phyloP scores from a whole-genome alignment of 2,113 vertebrate species.

The Maccullochella peelii region DNA sequence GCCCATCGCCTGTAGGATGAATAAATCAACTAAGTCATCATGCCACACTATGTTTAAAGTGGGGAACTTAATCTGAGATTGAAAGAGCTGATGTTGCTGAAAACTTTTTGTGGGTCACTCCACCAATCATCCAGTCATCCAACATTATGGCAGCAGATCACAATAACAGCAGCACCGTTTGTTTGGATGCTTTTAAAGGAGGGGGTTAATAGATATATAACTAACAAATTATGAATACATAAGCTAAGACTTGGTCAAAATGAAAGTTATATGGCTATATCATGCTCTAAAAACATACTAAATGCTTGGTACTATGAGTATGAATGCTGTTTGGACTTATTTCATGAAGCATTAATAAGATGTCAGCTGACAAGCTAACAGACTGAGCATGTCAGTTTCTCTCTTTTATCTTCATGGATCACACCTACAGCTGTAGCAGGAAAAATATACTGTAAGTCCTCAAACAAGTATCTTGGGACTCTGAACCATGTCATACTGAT shows the following conservation, averaged over 20 bases:
- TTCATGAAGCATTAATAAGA: slow-evolving; percentile 13
- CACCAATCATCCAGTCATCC: slow-evolving; percentile 18
- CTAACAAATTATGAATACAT: neutral
- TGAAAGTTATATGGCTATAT: neutral
- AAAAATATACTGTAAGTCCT: slow-evolving; percentile 34
- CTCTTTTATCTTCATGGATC: slow-evolving; percentile 35
- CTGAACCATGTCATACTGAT: neutral
- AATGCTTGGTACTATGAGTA: neutral
- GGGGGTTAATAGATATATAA: neutral
- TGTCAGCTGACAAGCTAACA: slow-evolving; percentile 19
- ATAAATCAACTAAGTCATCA: slow-evolving; percentile 56
- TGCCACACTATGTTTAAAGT: slow-evolving; percentile 40
- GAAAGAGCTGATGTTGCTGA: slow-evolving; percentile 50
- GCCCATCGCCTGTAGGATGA: slow-evolving; percentile 26
- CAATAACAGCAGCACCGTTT: slow-evolving; percentile 15
- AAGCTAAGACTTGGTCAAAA: neutral
- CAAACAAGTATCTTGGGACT: slow-evolving; percentile 60
- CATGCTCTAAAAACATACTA: neutral
- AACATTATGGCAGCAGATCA: slow-evolving; percentile 13
- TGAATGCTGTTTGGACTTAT: slow-evolving; percentile 20
- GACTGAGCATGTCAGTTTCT: slow-evolving; percentile 32
- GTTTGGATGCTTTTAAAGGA: neutral
- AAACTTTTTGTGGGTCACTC: slow-evolving; percentile 42
- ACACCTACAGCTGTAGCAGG: slow-evolving; percentile 29
- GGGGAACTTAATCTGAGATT: slow-evolving; percentile 42